Base-by-base conservation (phyloP, 2,888 invertebrate genomes). In the Apeira syringaria region DNA sequence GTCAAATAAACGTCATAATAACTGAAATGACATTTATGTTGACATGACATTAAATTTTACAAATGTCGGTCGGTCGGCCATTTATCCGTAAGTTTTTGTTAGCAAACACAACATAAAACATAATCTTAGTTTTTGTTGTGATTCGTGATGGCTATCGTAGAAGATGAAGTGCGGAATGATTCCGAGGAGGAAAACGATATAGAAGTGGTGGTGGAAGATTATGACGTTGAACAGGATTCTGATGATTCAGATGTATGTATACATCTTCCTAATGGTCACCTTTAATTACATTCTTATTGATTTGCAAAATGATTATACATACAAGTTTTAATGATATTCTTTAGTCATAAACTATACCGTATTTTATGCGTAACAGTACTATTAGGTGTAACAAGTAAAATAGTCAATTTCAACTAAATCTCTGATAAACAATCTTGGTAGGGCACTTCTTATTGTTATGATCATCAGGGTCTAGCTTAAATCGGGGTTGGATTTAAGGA, bases 171-270 rank as follows among this genome's bases (percentile, higher is more conserved):
- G 43, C 73, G 80, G 54, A 85, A 86, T 75, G 88, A 85, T 42
- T 87, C 86, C 2, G 85, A 83, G 55, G 88, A 87, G 47, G 89
- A 88, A 51, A 85, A 85, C 67, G 87, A 86, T 59, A 83, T 86
- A 60, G 87, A 86, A 64, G 83, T 86, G 2, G 82, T 84, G 1
- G 79, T 86, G 22, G 89, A 85, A 42, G 88, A 86, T 40, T 83
- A 85, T 36, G 87, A 83, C 36, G 77, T 64, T 27, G 87, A 87
- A 26, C 82, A 79, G 49, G 88, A 89, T 54, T 81, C 86, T 0
- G 86, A 87, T 43, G 86, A 84, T 53, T 85, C 86, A 22, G 86
- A 87, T 60, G 85, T 86, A 70, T 71, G 80, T 59, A 56, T 56
- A 38, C 47, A 47, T 31, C 38, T 33, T 17, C 12, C 34, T 28